These are phyloP conservation scores for Aphelenchoides bicaudatus DNA, from an alignment of 2,888 invertebrate species.

Conservation along the genomic window DNA sequence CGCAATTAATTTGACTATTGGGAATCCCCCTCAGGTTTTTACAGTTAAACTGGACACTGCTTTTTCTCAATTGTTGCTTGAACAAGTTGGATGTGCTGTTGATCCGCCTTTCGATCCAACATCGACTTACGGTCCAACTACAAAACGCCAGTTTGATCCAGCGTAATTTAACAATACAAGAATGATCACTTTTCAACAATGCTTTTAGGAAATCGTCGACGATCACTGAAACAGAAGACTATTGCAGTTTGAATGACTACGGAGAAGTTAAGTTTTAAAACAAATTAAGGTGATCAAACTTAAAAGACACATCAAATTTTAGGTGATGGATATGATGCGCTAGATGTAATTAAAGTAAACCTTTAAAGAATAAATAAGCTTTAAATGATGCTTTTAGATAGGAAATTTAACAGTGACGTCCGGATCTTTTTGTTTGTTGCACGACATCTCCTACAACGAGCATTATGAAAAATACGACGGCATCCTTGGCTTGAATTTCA, in stretches of 20 bases:
- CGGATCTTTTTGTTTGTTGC: background rate
- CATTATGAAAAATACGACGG: background rate
- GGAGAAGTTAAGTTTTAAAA: no score
- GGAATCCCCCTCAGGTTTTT: no score
- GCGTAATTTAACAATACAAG: no score
- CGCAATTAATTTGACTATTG: no score
- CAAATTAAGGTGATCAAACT: no score
- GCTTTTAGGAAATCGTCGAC: slow-evolving; percentile 1
- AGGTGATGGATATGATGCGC: background rate
- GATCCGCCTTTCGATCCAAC: background rate
- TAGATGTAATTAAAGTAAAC: background rate
- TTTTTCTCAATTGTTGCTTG: background rate
- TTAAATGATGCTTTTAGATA: no score
- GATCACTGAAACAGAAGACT: background rate
- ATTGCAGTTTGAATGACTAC: background rate
- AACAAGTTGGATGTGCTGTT: background rate
- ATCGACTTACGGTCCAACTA: background rate
- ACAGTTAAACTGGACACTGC: no score
- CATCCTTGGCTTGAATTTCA: background rate
- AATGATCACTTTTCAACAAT: background rate
- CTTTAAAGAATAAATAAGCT: no score
- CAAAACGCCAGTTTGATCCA: background rate
- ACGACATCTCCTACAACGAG: background rate
- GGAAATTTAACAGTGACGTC: background rate
- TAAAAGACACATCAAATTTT: no score